Base-by-base conservation (phyloP, 2,888 invertebrate species). In the Podabrus alpinus region DNA sequence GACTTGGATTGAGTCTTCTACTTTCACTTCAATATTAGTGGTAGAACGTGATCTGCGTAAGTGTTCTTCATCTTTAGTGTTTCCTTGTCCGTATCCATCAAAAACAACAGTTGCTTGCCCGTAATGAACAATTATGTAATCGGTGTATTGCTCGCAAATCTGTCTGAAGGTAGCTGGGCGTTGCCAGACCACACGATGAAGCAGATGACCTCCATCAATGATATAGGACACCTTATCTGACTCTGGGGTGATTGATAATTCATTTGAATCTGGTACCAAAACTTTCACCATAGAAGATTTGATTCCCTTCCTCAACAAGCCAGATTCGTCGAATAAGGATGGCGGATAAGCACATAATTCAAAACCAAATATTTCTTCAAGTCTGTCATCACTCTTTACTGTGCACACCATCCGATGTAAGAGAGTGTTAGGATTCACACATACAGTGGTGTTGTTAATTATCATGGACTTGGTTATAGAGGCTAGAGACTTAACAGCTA, bases 171-270 rank as follows among this genome's bases (percentile, higher is more conserved):
- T 74, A 69, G 74, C 74, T 68, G 74, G 68, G 66, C 68, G 71
- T 74, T 66, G 67, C 74, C 71, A 74, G 16, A 74, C 68, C 60
- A 74, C 74, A 67, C n/a, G n/a, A n/a, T n/a, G n/a, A 5, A 69
- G 24, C 9, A 69, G 45, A 15, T 69, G 68, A 59, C 60, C 29
- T 62, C 64, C 25, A 62, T 59, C 59, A n/a, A 68, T n/a, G 11
- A 29, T n/a, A 59, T 68, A 59, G 17, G 25, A 15, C 25, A 17
- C 59, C 19, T 15, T 15, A 3, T 29, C 4, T 45, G 15, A 21
- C 2, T 21, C n/a, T 24, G 10, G 3, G 24, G 15, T 24, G 45
- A 13, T 16, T n/a, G 68, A 15, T 5, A 15, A 29, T 21, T 15
- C 45, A 29, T 11, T 68, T 16, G 15, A 25, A 15, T n/a, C 68